phyloP scores from a whole-genome alignment of 2,113 vertebrate species.

The Ciconia boyciana region DNA sequence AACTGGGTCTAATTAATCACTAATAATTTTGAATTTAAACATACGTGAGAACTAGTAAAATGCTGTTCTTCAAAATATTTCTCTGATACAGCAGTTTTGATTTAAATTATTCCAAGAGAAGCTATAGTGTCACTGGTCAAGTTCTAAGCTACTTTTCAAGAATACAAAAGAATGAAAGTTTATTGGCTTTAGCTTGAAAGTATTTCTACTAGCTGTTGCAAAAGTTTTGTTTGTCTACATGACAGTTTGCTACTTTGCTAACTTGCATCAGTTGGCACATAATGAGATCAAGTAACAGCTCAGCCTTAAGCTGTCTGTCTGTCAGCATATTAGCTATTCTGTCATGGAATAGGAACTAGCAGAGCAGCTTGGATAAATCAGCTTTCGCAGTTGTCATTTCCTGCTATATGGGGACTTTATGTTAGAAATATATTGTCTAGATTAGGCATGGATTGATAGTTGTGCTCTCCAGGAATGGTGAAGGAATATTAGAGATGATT shows the following conservation, averaged over 20 bases:
- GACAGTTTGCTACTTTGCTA: not conserved
- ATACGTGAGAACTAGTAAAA: not conserved
- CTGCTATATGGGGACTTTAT: not conserved
- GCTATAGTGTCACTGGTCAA: not conserved
- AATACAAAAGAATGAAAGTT: not conserved
- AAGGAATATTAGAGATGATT: not conserved
- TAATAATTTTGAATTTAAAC: not conserved
- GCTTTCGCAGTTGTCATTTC: conserved; percentile 43
- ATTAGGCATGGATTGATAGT: conserved; percentile 34
- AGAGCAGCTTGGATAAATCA: conserved; percentile 49
- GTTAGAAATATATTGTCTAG: not conserved
- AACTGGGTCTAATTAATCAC: not conserved
- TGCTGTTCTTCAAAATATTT: not conserved
- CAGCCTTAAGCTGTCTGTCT: conserved; percentile 42
- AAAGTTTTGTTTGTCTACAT: conserved; percentile 26
- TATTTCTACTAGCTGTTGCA: not conserved
- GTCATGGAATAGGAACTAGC: not conserved
- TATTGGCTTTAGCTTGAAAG: not conserved
- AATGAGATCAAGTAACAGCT: conserved; percentile 46
- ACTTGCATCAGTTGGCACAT: conserved; percentile 20
- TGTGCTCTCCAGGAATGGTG: conserved; percentile 17
- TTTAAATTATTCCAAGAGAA: not conserved
- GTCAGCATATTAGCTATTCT: conserved; percentile 27
- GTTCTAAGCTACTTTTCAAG: not conserved
- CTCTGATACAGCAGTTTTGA: not conserved